These are phyloP conservation scores for Tragulus kanchil DNA, from an alignment of 2,113 vertebrate species.

Conservation along the genomic window DNA sequence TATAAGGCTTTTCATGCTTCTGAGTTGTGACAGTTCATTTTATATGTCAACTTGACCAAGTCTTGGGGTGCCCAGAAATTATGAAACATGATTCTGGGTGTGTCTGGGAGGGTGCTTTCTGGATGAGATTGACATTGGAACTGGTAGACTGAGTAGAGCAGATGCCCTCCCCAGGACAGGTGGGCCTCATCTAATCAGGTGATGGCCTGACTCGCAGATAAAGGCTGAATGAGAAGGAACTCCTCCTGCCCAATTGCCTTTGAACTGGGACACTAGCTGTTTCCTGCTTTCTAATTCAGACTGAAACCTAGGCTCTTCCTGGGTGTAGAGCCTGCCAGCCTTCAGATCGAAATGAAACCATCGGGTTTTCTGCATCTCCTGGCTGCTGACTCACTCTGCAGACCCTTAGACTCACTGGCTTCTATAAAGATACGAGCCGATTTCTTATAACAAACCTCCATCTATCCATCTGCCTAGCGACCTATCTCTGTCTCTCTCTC, in stretches of 20 bases:
- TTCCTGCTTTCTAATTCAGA: neutral
- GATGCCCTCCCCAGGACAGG: no score
- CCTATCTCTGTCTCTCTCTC: neutral
- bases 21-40: neutral
- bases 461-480: neutral
- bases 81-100: neutral
- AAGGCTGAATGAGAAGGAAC: neutral
- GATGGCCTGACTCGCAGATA: neutral
- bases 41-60: neutral
- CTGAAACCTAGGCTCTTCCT: neutral
- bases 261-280: neutral
- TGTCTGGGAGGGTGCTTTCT: neutral
- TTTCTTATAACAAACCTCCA: neutral
- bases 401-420: neutral
- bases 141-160: neutral
- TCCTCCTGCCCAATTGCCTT: neutral
- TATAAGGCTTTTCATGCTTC: neutral
- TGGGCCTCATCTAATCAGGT: neutral
- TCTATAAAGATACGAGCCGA: neutral
- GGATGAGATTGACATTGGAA: neutral
- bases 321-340: neutral
- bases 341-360: neutral
- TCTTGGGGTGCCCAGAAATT: neutral
- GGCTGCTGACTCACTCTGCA: neutral
- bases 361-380: no score